Percentiles rank a stretch among this genome's conserved stretches.
Conservation (phyloP, 2,888 invertebrate species). For the Mimachlamys varia region DNA sequence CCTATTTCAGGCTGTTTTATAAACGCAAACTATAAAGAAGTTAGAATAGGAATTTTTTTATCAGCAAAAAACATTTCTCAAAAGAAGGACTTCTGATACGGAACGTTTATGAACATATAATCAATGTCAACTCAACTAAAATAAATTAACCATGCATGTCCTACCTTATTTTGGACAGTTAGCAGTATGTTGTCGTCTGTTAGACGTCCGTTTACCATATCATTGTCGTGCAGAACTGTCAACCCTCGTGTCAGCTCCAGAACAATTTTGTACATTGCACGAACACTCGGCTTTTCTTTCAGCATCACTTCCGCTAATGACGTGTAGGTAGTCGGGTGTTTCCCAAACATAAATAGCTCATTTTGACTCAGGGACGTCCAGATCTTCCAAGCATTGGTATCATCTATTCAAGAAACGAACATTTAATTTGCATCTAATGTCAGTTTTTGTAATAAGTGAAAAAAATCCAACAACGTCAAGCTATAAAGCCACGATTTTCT, state of each 20-base stretch:
- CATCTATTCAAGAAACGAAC: neutral
- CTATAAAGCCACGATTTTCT: no score
- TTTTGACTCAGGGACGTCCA: neutral
- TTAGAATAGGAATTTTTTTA: no score
- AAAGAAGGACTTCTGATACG: no score
- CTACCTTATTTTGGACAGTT: neutral
- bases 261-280: neutral
- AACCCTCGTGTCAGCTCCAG: neutral
- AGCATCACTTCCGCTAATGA: neutral
- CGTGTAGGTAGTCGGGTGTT: neutral
- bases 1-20: no score
- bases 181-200: neutral
- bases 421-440: no score
- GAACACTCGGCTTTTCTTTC: neutral
- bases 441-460: no score
- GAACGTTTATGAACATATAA: no score
- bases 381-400: neutral
- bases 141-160: neutral
- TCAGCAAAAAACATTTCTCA: no score
- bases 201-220: neutral
- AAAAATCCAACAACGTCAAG: no score
- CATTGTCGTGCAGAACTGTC: neutral
- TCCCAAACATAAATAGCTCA: neutral
- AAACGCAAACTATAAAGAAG: no score
- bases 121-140: no score